Base-by-base conservation (phyloP, 1,140 invertebrate genomes). In the Scaptomyza pallida region DNA sequence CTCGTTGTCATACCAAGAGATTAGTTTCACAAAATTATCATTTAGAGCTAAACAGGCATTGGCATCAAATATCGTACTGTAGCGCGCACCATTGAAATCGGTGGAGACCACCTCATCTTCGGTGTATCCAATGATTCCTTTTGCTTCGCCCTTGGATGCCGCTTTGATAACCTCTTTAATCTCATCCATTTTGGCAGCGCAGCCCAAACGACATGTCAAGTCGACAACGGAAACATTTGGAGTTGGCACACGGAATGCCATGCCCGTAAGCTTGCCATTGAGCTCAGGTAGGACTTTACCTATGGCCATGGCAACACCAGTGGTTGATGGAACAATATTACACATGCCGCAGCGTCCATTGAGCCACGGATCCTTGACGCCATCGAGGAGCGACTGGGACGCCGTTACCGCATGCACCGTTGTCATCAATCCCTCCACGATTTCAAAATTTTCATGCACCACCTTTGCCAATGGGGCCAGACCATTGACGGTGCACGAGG, bases 401-500 rank as follows among this genome's bases (percentile, higher is more conserved):
- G 98, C 97, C 54, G 99, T 99, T 41, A 96, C 96, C 12, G 99
- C 98, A 92, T 99, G 99, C 2, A 99, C 96, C 48, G 99, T 99
- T 41, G 99, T 99, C 99, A 99, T 99, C 16, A 99, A 93, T 90
- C 98, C 98, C 91, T 99, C 97, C 69, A 97, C 93, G 90, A 99
- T 99, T 88, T 96, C 96, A 90, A 99, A 99, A 88, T 98, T 97
- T 88, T 99, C 98, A 81, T 97, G 92, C 83, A 99, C 95, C 48
- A 99, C 98, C 91, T 99, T 99, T 71, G 98, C 98, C 17, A 99
- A 93, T 30, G 99, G 99, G 79, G 99, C 99, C 65, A 99, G 93
- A 91, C 99, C 99, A 93, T 99, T 99, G 89, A 99, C 99, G 43
- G 99, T 99, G 94, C 99, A 99, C 6, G 98, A 99, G 47, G 98